Evolutionary conservation across 2,797 vertebrate genomes (phyloP).

Genomic region (Sciaenops ocellatus): DNA sequence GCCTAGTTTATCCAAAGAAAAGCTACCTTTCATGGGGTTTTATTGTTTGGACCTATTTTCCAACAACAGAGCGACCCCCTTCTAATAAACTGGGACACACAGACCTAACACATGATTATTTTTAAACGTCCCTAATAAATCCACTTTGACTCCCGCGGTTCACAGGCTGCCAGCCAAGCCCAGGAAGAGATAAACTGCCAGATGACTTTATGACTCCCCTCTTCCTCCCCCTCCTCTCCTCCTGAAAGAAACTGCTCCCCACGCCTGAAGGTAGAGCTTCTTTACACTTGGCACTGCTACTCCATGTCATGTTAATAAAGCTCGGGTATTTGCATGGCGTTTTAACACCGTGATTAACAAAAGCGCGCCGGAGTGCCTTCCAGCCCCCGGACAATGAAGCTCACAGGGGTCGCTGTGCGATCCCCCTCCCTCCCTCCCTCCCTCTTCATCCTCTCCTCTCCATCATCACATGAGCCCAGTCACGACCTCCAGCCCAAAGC

Average conservation of each 20-base stretch:
- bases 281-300: slow-evolving; percentile 75
- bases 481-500: slow-evolving; percentile 13
- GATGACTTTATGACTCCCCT: slow-evolving; percentile 84
- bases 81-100: slow-evolving; percentile 54
- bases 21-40: slow-evolving; percentile 10
- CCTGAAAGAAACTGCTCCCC: slow-evolving; percentile 56
- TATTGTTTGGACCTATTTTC: slow-evolving; percentile 39
- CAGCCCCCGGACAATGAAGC: slow-evolving; percentile 64
- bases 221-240: slow-evolving; percentile 12
- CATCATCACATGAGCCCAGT: slow-evolving; percentile 49
- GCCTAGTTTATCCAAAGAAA: not conserved
- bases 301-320: slow-evolving; percentile 82
- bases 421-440: slow-evolving; percentile 43
- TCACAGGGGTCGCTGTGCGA: slow-evolving; percentile 42
- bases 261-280: slow-evolving; percentile 66
- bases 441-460: slow-evolving; percentile 14
- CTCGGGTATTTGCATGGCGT: slow-evolving; percentile 76
- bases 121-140: slow-evolving; percentile 80
- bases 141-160: slow-evolving; percentile 64
- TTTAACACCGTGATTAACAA: slow-evolving; percentile 83
- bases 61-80: slow-evolving; percentile 39
- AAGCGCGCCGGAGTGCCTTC: slow-evolving; percentile 75
- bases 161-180: slow-evolving; percentile 69
- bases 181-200: slow-evolving; percentile 85
- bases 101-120: slow-evolving; percentile 75